A percentile compares a stretch with the other conserved stretches of the same genome.
phyloP scores from a whole-genome alignment of 1,140 invertebrate species.

The Drosophila nasuta region DNA sequence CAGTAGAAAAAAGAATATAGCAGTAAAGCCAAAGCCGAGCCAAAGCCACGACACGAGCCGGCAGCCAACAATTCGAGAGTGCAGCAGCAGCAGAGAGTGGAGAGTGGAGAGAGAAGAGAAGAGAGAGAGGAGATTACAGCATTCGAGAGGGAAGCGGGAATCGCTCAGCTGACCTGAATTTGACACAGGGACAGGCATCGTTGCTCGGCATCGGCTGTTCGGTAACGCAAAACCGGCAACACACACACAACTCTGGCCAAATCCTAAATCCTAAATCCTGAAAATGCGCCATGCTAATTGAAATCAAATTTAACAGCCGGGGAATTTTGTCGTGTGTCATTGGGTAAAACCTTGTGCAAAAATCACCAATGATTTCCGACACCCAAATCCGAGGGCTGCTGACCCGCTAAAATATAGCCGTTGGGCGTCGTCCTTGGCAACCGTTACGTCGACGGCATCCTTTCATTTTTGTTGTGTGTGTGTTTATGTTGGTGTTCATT shows the following conservation, averaged over 20 bases:
- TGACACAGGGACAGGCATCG: slow-evolving; percentile 7
- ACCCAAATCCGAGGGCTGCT: neutral
- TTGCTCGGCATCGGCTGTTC: too few species aligned
- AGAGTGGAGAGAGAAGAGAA: too few species aligned
- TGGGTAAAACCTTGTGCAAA: slow-evolving; percentile 19
- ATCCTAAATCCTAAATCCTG: neutral
- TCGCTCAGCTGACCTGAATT: slow-evolving; percentile 71
- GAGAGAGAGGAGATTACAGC: too few species aligned
- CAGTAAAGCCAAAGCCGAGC: slow-evolving; percentile 27
- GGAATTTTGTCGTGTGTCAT: neutral
- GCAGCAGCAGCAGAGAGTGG: too few species aligned
- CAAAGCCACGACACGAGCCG: slow-evolving; percentile 21
- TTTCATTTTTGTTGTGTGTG: too few species aligned
- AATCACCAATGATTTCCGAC: neutral
- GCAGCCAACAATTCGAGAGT: neutral
- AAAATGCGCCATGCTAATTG: slow-evolving; percentile 58
- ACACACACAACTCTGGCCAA: neutral
- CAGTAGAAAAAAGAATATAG: neutral
- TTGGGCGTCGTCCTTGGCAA: slow-evolving; percentile 37
- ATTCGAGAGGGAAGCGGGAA: neutral
- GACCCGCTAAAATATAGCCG: slow-evolving; percentile 18
- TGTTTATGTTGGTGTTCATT: slow-evolving; percentile 19
- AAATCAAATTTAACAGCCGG: slow-evolving; percentile 67
- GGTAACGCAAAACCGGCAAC: slow-evolving; percentile 10
- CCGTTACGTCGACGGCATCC: neutral